Base-by-base conservation (phyloP, 2,888 invertebrate species). In the Merodon equestris region DNA sequence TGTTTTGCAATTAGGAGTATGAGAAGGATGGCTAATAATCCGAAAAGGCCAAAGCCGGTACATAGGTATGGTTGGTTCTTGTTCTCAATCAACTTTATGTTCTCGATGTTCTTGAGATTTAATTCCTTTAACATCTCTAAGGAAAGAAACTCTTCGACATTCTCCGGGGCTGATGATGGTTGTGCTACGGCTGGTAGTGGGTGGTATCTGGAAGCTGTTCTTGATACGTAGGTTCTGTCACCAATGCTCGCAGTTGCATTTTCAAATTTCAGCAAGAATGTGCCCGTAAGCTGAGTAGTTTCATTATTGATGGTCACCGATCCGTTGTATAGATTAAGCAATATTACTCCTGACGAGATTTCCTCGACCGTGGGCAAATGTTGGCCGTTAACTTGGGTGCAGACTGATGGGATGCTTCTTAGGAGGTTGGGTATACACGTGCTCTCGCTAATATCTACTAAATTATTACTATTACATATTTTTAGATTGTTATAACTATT, bases 321-420 rank as follows among this genome's bases (percentile, higher is more conserved):
- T 36, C 40, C 17, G n/a, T 38, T 36, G 14, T 18, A 54, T 19
- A 40, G 54, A 9, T 54, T 54, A 3, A 54, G 42, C 9, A 54
- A 1, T n/a, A 54, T 12, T 7, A 42, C n/a, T 42, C 40, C 54
- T 40, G 54, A n/a, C 4, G 40, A n/a, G n/a, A n/a, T n/a, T n/a
- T n/a, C n/a, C n/a, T n/a, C n/a, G n/a, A 53, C 19, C 10, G 53
- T 53, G 9, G 70, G 53, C 18, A 60, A 34, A 27, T 70, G 66
- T 42, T 67, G 53, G 36, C 47, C 56, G 47, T 67, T 67, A 13
- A 57, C 14, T 27, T 38, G 36, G 36, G 51, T 40, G 63, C 40
- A 63, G 9, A 10, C 17, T 5, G 51, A 15, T 54, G 13, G 19
- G 13, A n/a, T 40, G n/a, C 44, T 44, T 27, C n/a, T n/a, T n/a